Base-by-base conservation (phyloP, 2,888 invertebrate genomes). In the Neoaliturus tenellus region DNA sequence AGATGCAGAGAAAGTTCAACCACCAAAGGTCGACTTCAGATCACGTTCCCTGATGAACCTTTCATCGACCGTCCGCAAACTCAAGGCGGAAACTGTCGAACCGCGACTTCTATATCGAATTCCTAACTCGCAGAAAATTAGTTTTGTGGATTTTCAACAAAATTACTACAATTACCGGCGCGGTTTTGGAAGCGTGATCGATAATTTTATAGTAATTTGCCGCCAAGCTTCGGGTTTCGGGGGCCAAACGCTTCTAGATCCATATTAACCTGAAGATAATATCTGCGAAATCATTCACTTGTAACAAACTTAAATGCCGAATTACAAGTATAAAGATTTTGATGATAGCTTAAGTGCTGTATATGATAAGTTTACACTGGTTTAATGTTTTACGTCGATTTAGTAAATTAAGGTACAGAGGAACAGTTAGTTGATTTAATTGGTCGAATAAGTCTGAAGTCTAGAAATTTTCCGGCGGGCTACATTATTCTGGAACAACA, bases 81-180 rank as follows among this genome's bases (percentile, higher is more conserved):
- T 2, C 20, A 31, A 39, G 39, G 39, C 39, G 62, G 62, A 62
- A 35, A n/a, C 23, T 10, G 69, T 14, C 20, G 69, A 31, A 39
- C 39, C 35, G 20, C 69, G 39, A 25, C 69, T 69, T 69, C 67
- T 69, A 69, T 69, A 69, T 69, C 39, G 69, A 69, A 69, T 69
- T 69, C 69, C 69, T 39, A 69, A 39, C 69, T 39, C 23, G 69
- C 69, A 39, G 69, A 69, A 69, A 69, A 69, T 69, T 69, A 69
- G 20, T 69, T 69, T 39, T 69, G 69, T 69, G 69, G 39, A 69
- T 39, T 69, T 69, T 69, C 28, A 69, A 39, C 69, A 39, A 39
- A 69, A 69, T 69, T 69, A 69, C 69, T 69, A 23, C 35, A 69
- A 69, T 69, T 69, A 39, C 39, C 69, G 4, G 69, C 2, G 67